A percentile compares a stretch with the other conserved stretches of the same genome.
Evolutionary conservation across 1,140 invertebrate genomes (phyloP).

Genomic region (Drusus annulatus): DNA sequence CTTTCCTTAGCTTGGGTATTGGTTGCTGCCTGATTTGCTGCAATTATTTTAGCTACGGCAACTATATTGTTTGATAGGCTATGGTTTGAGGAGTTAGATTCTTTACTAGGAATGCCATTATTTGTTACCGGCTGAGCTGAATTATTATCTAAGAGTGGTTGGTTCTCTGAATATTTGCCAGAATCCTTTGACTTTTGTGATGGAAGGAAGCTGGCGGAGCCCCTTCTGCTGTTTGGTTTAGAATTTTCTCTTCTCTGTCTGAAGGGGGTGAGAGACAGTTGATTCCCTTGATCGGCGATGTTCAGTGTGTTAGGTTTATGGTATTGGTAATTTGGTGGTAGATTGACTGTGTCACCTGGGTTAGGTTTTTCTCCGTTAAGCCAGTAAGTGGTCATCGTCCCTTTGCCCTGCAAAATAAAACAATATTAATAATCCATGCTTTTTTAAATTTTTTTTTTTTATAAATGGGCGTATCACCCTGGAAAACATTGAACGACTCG

Average conservation of each 20-base stretch:
- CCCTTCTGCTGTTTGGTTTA: slow-evolving; percentile 66
- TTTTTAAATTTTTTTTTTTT: no score
- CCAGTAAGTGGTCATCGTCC: slow-evolving; percentile 92
- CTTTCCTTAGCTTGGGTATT: slow-evolving; percentile 6
- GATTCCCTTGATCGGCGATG: slow-evolving; percentile 62
- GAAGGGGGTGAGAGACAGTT: slow-evolving; percentile 67
- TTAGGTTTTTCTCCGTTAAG: slow-evolving; percentile 79
- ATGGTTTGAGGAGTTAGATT: slow-evolving; percentile 65
- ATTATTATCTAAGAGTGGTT: slow-evolving; percentile 65
- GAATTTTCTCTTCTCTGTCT: slow-evolving; percentile 66
- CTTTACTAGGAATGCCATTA: slow-evolving; percentile 63
- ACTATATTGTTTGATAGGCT: slow-evolving; percentile 62
- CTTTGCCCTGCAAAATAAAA: slow-evolving; percentile 82
- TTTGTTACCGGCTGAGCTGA: slow-evolving; percentile 64
- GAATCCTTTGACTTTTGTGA: slow-evolving; percentile 56
- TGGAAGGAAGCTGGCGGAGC: slow-evolving; percentile 61
- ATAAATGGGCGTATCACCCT: no score
- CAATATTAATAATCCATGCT: neutral
- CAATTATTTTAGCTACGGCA: neutral
- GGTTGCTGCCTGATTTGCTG: slow-evolving; percentile 3
- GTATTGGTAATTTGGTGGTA: slow-evolving; percentile 61
- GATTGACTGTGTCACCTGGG: slow-evolving; percentile 62
- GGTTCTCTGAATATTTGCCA: slow-evolving; percentile 61
- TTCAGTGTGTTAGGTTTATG: slow-evolving; percentile 57
- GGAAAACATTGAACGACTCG: no score